Percentiles rank a stretch among this genome's conserved stretches.
These are phyloP conservation scores for Epicampocera succincta DNA, from an alignment of 2,888 invertebrate species.

Conservation along the genomic window DNA sequence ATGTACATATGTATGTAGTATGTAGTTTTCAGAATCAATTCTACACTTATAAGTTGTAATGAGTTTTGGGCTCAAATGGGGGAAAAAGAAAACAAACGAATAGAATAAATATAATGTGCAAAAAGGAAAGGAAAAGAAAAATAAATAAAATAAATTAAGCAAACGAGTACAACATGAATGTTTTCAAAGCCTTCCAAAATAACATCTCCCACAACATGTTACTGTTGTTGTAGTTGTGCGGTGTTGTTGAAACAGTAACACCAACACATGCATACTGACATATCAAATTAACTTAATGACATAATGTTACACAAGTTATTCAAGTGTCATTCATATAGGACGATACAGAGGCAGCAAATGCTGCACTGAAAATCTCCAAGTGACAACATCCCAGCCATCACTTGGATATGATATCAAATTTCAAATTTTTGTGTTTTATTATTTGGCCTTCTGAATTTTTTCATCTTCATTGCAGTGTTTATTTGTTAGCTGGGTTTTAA, in stretches of 20 bases:
- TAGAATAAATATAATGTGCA: background rate
- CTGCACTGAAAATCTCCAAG: conserved; percentile 24
- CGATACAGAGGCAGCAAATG: conserved; percentile 19
- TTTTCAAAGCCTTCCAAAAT: conserved; percentile 32
- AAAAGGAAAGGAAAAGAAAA: conserved; percentile 8
- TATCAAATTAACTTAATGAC: conserved; percentile 75
- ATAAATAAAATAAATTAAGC: conserved; percentile 57
- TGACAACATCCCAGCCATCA: no score
- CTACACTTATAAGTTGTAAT: conserved; percentile 61
- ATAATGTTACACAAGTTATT: conserved; percentile 73
- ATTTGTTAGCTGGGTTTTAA: no score
- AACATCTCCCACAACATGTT: conserved; percentile 42
- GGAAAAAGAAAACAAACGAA: background rate
- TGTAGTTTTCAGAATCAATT: conserved; percentile 55
- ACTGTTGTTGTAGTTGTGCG: conserved; percentile 3
- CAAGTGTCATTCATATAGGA: conserved; percentile 64
- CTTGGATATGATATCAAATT: no score
- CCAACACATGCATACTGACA: conserved; percentile 65
- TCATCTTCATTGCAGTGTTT: no score
- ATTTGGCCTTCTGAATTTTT: no score
- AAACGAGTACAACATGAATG: conserved; percentile 44
- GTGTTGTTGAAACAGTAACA: conserved; percentile 25
- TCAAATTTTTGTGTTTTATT: no score
- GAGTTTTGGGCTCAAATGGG: conserved; percentile 36
- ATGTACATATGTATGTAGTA: no score